phyloP scores from a whole-genome alignment of 2,797 vertebrate species.

The Rhinophrynus dorsalis region DNA sequence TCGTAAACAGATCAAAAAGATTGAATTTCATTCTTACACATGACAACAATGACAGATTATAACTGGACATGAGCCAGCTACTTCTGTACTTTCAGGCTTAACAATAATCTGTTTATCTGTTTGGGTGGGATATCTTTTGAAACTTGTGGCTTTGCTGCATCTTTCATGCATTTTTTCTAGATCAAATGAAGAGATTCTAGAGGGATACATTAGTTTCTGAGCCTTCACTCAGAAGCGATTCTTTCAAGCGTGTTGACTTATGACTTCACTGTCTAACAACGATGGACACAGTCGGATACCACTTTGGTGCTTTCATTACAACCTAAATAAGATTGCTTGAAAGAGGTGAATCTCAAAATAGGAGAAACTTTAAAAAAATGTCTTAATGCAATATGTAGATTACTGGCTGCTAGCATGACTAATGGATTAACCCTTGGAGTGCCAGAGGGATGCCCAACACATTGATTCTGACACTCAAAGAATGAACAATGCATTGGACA shows the following conservation, averaged over 20 bases:
- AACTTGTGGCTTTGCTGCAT: slow-evolving; percentile 21
- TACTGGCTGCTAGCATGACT: too few relatives aligned
- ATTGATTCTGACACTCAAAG: too few relatives aligned
- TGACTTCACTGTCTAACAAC: slow-evolving; percentile 44
- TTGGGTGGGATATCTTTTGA: slow-evolving; percentile 15
- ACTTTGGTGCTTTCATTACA: slow-evolving; percentile 26
- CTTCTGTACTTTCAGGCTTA: not conserved
- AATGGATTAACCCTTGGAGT: too few relatives aligned
- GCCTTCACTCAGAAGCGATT: slow-evolving; percentile 25
- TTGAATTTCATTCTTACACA: not conserved
- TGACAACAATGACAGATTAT: not conserved
- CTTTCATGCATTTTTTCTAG: slow-evolving; percentile 26
- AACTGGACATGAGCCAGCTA: slow-evolving; percentile 1
- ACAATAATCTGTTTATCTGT: slow-evolving; percentile 35
- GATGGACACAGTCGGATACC: slow-evolving; percentile 15
- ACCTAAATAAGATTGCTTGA: slow-evolving; percentile 20
- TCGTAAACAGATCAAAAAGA: slow-evolving; percentile 15
- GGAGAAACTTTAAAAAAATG: too few relatives aligned
- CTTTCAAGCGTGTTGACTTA: not conserved
- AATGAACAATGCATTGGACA: too few relatives aligned
- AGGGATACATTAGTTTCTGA: slow-evolving; percentile 40
- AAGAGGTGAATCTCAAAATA: slow-evolving; percentile 13
- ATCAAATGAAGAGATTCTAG: not conserved
- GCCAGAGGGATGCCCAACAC: too few relatives aligned
- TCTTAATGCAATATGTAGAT: too few relatives aligned